Percentiles rank a stretch among this genome's conserved stretches.
Conservation (phyloP, 2,797 vertebrate genomes). For the Philypnodon macrostomus region DNA sequence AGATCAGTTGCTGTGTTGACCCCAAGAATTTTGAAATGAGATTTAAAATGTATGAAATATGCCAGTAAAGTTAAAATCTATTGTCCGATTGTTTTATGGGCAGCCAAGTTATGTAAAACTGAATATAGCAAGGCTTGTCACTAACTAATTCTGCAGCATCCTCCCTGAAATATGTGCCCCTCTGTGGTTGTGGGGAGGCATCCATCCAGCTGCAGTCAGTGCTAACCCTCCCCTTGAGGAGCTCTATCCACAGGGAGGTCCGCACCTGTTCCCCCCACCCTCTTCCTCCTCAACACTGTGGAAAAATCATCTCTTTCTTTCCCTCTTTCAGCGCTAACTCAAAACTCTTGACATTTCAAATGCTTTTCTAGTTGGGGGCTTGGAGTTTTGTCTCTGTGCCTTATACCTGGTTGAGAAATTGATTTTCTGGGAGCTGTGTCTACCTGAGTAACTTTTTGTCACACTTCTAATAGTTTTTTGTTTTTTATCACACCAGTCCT, state of each 20-base stretch:
- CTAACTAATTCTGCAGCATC: conserved; percentile 62
- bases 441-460: too few relatives aligned
- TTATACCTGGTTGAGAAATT: conserved; percentile 57
- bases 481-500: too few relatives aligned
- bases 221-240: conserved; percentile 67
- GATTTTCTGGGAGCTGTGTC: conserved; percentile 42
- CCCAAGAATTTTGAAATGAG: conserved; percentile 64
- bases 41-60: conserved; percentile 22
- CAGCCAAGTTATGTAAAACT: not conserved
- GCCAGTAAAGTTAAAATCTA: not conserved
- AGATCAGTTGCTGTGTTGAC: too few relatives aligned
- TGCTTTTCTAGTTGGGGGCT: conserved; percentile 56
- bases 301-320: conserved; percentile 53
- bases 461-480: too few relatives aligned
- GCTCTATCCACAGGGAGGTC: conserved; percentile 69
- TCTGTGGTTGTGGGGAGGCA: conserved; percentile 64
- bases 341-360: conserved; percentile 71
- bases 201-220: conserved; percentile 66
- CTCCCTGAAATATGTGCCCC: conserved; percentile 67
- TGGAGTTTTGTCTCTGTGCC: conserved; percentile 49
- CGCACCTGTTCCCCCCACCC: conserved; percentile 64
- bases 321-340: conserved; percentile 58
- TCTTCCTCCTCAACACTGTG: conserved; percentile 34
- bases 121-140: conserved; percentile 50
- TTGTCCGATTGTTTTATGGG: not conserved